These are phyloP conservation scores for Ceratosolen solmsi DNA, from an alignment of 1,140 invertebrate genomes.

Conservation along the genomic window DNA sequence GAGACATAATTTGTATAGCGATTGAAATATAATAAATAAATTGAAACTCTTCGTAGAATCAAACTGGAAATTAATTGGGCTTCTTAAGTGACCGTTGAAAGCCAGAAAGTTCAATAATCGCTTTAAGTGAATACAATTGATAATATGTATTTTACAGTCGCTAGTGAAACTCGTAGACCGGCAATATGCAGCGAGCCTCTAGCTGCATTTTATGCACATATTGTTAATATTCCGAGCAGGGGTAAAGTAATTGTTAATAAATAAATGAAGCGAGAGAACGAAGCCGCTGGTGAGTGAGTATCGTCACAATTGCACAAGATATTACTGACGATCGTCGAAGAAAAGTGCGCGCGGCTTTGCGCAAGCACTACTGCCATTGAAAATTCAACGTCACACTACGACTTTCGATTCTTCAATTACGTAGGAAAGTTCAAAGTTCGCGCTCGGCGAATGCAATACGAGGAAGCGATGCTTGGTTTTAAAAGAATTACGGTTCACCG, in stretches of 20 bases:
- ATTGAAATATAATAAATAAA: constrained; percentile 5
- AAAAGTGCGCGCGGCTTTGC: neutral
- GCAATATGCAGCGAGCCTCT: neutral
- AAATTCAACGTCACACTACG: neutral
- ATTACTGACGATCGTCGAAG: neutral
- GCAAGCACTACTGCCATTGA: neutral
- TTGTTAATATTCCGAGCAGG: neutral
- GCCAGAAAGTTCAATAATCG: constrained; percentile 22
- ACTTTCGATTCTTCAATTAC: neutral
- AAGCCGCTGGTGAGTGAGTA: neutral
- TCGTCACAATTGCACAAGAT: neutral
- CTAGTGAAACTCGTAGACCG: neutral
- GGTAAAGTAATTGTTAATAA: neutral
- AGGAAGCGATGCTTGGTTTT: neutral
- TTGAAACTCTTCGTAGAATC: neutral
- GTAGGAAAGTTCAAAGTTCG: too few species aligned
- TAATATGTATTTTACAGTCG: neutral
- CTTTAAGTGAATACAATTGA: constrained; percentile 4
- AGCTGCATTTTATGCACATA: neutral
- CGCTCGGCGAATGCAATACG: neutral
- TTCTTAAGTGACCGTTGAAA: neutral
- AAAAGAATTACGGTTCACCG: neutral
- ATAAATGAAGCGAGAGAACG: neutral
- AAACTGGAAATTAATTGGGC: constrained; percentile 9
- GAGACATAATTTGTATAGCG: too few species aligned